These are phyloP conservation scores for Apamea sordens DNA, from an alignment of 2,888 invertebrate species.

Conservation along the genomic window DNA sequence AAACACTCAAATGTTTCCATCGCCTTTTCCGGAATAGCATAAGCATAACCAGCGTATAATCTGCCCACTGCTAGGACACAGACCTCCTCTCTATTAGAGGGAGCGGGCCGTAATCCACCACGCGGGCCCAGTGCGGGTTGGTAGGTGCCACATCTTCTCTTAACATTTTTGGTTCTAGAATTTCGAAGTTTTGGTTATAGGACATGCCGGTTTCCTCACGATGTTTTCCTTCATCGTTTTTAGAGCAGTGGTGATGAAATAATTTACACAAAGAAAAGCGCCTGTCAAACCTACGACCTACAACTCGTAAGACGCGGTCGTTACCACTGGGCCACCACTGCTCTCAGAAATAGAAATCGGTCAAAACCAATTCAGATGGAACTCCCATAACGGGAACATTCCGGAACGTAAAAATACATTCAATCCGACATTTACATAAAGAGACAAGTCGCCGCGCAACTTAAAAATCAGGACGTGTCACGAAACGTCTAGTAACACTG, in stretches of 20 bases:
- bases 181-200: too few relatives aligned
- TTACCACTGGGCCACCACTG: background rate
- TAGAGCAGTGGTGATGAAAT: background rate
- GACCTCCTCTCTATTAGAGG: background rate
- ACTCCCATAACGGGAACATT: background rate
- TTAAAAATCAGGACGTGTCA: conserved; percentile 54
- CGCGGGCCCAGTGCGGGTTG: too few relatives aligned
- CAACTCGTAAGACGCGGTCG: background rate
- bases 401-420: conserved; percentile 17
- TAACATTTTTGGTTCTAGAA: background rate
- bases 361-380: conserved; percentile 6
- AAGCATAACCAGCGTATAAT: background rate
- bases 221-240: too few relatives aligned
- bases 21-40: background rate
- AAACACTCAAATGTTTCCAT: background rate
- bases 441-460: conserved; percentile 42
- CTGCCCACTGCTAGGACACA: background rate
- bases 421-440: conserved; percentile 41
- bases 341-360: background rate
- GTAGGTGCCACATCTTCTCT: background rate
- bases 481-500: conserved; percentile 52
- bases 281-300: background rate
- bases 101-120: too few relatives aligned
- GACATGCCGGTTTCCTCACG: too few relatives aligned
- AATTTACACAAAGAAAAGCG: background rate